Base-by-base conservation (phyloP, 2,888 invertebrate species). In the Unio pictorum region DNA sequence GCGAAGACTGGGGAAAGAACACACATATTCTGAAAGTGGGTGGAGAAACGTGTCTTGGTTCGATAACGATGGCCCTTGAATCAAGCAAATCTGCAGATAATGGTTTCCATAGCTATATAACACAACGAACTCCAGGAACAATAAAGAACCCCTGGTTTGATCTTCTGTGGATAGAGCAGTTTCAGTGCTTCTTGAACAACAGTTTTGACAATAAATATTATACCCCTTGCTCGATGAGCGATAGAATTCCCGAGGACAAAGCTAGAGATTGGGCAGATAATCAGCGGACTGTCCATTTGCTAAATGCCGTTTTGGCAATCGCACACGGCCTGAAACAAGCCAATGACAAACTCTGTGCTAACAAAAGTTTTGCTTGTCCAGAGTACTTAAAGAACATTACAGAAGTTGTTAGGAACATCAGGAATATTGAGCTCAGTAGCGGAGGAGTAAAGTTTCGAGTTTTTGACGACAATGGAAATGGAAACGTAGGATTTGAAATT, bases 151-250 rank as follows among this genome's bases (percentile, higher is more conserved):
- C 80, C 5, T 85, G 83, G 83, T 81, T 84, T 59, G 60, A 71
- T n/a, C 75, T 81, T 66, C 83, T 82, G 66, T 84, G 83, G 82
- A 73, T 81, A 64, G 68, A 80, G n/a, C 64, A 75, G 28, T 83
- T 82, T 67, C 58, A 75, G 61, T 86, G 86, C 57, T 58, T 68
- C 61, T 70, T 70, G 8, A 59, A 70, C 8, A 80, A 77, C 5
- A 76, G 76, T 26, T 84, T 81, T 67, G 76, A 75, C 26, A 80
- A 79, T 66, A 64, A 58, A 5, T 73, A 71, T 34, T 28, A 60
- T 1, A 67, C 23, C 1, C 65, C 56, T 30, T 83, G 81, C 63
- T 17, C 71, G 1, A 66, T 67, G 0, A 30, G 60, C 20, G 45
- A 59, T 4, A 55, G 26, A 34, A 61, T 80, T 26, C 57, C 70